These are phyloP conservation scores for Myotis davidii DNA, from an alignment of 2,113 vertebrate genomes.

Conservation along the genomic window DNA sequence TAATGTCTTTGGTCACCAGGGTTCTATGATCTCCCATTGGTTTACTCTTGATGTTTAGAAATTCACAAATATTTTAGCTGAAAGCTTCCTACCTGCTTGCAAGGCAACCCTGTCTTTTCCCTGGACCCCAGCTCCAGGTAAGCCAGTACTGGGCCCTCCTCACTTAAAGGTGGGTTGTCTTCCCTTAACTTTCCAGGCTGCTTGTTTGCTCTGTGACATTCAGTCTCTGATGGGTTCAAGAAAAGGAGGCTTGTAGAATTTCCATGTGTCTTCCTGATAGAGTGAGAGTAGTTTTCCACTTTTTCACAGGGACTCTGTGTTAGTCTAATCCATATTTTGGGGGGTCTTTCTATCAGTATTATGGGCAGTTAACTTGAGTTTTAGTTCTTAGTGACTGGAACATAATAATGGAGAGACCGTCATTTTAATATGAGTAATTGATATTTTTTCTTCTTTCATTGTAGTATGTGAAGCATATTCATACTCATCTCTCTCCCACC, in stretches of 20 bases:
- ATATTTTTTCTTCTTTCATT: neutral
- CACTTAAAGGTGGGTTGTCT: neutral
- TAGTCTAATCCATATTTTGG: neutral
- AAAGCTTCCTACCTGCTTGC: neutral
- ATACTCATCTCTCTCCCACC: rapidly evolving
- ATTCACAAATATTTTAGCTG: neutral
- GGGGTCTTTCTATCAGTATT: neutral
- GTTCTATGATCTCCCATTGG: neutral
- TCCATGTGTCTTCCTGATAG: neutral
- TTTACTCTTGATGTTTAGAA: neutral
- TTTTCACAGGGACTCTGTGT: neutral
- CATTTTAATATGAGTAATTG: neutral
- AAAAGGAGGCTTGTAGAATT: neutral
- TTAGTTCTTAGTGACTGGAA: neutral
- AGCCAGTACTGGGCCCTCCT: neutral
- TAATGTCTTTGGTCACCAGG: neutral
- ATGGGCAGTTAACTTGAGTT: neutral
- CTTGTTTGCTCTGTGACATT: neutral
- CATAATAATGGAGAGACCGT: neutral
- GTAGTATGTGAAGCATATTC: neutral
- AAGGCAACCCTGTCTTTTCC: neutral
- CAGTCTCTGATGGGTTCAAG: neutral
- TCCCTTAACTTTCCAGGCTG: neutral
- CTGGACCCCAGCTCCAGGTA: neutral
- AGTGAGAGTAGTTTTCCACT: neutral